Evolutionary conservation across 2,797 vertebrate genomes (phyloP), one percentile per base, ranked within the genome.

Genomic region (Parotocinclus haroldoi): DNA sequence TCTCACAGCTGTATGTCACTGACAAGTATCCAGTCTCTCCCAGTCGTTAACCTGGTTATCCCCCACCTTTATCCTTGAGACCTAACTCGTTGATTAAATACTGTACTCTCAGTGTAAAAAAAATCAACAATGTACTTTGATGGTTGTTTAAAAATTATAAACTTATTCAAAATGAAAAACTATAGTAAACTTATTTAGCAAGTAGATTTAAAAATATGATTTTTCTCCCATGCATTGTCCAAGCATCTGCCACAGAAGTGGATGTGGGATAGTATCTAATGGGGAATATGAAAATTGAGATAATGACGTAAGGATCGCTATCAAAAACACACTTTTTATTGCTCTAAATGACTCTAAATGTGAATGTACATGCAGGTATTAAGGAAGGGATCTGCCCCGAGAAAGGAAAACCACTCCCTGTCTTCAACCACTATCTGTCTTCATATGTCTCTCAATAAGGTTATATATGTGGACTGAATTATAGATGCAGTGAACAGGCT

Each of bases 101-200:
- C 72, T 48, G 75, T 12, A 13, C 72, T 48, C 49, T 64, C 72
- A 68, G 4, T 50, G 14, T 2, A 6, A 50, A 50, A 48, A 48
- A 17, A 72, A 82, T 86, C 80, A 68, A 83, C 83, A 79, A 78
- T 74, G 78, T 5, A 81, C 86, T 80, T 63, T 57, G 54, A 53
- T 55, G 70, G 50, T 12, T 36, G 11, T 38, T 40, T 5, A 71
- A 64, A 70, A 46, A n/a, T n/a, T n/a, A n/a, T n/a, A n/a, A n/a
- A n/a, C n/a, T n/a, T n/a, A n/a, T n/a, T n/a, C n/a, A n/a, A n/a
- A n/a, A n/a, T n/a, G n/a, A n/a, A n/a, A n/a, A n/a, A n/a, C n/a
- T n/a, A n/a, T n/a, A n/a, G n/a, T n/a, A n/a, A n/a, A n/a, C n/a
- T n/a, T n/a, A n/a, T n/a, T n/a, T n/a, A n/a, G n/a, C n/a, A n/a